A percentile compares a stretch with the other conserved stretches of the same genome.
Conservation (phyloP, 2,113 vertebrate genomes). For the Synchiropus splendidus region DNA sequence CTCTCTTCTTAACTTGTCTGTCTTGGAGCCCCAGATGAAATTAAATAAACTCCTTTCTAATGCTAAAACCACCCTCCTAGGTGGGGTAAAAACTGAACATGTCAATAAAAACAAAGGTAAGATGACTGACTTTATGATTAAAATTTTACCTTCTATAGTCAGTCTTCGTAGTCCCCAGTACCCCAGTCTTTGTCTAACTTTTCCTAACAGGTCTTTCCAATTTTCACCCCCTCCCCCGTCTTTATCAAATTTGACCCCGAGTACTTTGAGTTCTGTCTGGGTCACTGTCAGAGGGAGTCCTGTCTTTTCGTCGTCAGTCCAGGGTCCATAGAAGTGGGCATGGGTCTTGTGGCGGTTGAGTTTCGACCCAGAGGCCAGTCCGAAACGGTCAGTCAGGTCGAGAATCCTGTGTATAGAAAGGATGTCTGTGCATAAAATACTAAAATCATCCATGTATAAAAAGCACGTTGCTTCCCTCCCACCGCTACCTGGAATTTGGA, state of each 20-base stretch:
- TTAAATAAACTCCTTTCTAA: too few relatives aligned
- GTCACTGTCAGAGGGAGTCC: constrained; percentile 6
- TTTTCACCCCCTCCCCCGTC: too few relatives aligned
- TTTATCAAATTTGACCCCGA: background rate
- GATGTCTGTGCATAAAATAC: constrained; percentile 6
- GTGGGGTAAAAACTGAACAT: too few relatives aligned
- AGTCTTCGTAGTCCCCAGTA: too few relatives aligned
- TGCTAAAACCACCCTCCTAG: too few relatives aligned
- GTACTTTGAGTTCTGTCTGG: background rate
- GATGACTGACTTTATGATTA: too few relatives aligned
- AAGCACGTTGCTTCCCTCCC: background rate
- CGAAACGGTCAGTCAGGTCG: constrained; percentile 5
- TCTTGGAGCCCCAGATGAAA: too few relatives aligned
- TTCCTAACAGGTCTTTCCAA: too few relatives aligned
- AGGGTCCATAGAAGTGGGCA: constrained; percentile 3
- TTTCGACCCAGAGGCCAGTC: constrained; percentile 2
- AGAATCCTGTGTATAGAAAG: constrained; percentile 3
- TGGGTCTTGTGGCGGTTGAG: constrained; percentile 5
- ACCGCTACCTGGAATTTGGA: background rate
- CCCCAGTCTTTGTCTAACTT: too few relatives aligned
- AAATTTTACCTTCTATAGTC: too few relatives aligned
- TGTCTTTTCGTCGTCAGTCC: background rate
- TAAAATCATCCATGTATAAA: constrained; percentile 3
- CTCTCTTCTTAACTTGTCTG: too few relatives aligned
- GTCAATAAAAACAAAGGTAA: too few relatives aligned